Conservation (phyloP, 2,888 invertebrate genomes). For the Dryadula phaetusa region DNA sequence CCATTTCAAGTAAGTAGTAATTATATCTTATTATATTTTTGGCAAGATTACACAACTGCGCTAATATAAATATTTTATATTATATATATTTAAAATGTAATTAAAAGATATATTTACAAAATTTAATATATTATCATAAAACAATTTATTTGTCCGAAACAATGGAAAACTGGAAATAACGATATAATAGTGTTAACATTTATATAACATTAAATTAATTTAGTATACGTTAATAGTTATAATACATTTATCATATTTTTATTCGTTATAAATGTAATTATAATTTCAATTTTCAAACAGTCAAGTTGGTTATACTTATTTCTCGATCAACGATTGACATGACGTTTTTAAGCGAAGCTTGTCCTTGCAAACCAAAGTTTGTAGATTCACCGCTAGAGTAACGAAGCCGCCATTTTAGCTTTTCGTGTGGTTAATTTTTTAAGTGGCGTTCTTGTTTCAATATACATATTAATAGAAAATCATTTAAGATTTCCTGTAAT, state of each 20-base stretch:
- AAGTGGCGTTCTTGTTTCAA: conserved; percentile 19
- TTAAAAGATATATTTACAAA: neutral
- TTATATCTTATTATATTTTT: neutral
- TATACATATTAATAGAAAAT: neutral
- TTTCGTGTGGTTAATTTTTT: conserved; percentile 44
- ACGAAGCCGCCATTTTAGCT: conserved; percentile 52
- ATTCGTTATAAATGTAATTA: no score
- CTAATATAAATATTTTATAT: neutral
- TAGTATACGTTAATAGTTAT: no score
- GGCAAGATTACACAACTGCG: neutral
- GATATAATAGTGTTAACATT: no score
- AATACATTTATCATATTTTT: no score
- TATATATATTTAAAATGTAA: neutral
- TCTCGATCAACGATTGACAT: neutral
- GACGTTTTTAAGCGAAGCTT: neutral
- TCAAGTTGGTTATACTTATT: no score
- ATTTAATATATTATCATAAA: no score
- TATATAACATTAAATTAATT: no score
- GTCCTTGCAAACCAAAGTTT: conserved; percentile 16
- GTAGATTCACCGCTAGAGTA: conserved; percentile 10
- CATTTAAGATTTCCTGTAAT: neutral
- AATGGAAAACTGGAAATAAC: no score
- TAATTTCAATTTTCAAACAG: no score
- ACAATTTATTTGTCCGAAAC: neutral
- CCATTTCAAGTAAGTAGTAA: conserved; percentile 39